phyloP scores from a whole-genome alignment of 2,113 vertebrate species.

The Grallaria varia region DNA sequence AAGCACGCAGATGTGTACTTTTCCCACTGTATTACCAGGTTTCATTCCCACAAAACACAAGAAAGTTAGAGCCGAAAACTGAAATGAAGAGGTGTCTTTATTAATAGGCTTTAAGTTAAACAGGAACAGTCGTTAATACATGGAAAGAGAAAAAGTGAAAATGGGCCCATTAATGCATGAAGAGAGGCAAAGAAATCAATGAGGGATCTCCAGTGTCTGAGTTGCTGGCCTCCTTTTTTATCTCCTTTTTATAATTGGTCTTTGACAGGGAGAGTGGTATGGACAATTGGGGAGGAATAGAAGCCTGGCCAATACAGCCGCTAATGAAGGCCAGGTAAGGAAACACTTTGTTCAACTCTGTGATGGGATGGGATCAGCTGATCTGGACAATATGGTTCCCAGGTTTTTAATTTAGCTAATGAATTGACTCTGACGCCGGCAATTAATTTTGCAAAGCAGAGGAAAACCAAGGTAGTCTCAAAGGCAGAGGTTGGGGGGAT shows the following conservation, averaged over 20 bases:
- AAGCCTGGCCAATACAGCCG: background rate
- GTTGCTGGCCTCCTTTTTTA: slow-evolving; percentile 25
- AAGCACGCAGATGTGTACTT: background rate
- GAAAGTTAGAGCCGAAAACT: background rate
- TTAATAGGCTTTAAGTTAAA: slow-evolving; percentile 25
- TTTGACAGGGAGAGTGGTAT: slow-evolving; percentile 34
- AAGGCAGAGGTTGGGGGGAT: background rate
- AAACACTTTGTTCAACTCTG: slow-evolving; percentile 15
- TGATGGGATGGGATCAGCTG: slow-evolving; percentile 16
- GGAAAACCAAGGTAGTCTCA: slow-evolving; percentile 39
- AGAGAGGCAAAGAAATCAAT: slow-evolving; percentile 45
- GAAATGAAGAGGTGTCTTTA: background rate
- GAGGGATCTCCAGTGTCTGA: slow-evolving; percentile 11
- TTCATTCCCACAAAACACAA: background rate
- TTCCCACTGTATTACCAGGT: background rate
- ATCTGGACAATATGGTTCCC: slow-evolving; percentile 9
- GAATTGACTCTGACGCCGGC: slow-evolving; percentile 13
- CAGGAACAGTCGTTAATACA: slow-evolving; percentile 30
- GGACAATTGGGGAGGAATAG: slow-evolving; percentile 21
- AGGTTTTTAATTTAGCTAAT: slow-evolving; percentile 57
- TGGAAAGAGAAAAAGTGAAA: background rate
- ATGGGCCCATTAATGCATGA: slow-evolving; percentile 35
- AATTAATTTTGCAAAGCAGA: slow-evolving; percentile 50
- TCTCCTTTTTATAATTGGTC: slow-evolving; percentile 35
- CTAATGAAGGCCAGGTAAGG: slow-evolving; percentile 34